Evolutionary conservation across 2,113 vertebrate genomes (phyloP).

Genomic region (Bucco capensis): DNA sequence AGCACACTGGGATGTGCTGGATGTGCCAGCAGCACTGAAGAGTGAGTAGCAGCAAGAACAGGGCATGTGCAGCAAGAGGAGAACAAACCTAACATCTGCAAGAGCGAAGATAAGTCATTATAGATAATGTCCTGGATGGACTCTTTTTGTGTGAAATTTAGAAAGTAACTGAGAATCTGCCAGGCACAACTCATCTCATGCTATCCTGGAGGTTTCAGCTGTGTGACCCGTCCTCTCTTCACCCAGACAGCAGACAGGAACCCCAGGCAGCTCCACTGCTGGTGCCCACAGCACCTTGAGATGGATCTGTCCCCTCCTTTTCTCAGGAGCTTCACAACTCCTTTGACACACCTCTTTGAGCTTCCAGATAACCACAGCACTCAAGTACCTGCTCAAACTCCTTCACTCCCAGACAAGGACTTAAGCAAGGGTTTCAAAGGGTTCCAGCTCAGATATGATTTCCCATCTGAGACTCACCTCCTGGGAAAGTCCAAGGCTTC

Average conservation of each 20-base stretch:
- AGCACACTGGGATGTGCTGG: not conserved
- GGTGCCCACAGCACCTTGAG: not conserved
- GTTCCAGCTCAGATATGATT: not conserved
- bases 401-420: not conserved
- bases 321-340: not conserved
- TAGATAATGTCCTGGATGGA: too few species aligned
- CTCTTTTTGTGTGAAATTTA: too few species aligned
- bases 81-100: fast-evolving
- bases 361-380: not conserved
- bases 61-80: not conserved
- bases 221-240: too few species aligned
- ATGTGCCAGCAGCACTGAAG: not conserved
- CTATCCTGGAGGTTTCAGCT: too few species aligned
- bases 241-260: too few species aligned
- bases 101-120: not conserved
- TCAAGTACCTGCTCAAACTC: not conserved
- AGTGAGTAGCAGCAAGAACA: not conserved
- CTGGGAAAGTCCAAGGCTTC: not conserved
- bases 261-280: not conserved
- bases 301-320: not conserved
- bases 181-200: too few species aligned
- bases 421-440: not conserved
- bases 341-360: not conserved
- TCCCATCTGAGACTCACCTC: not conserved
- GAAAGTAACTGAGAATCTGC: too few species aligned